Conservation (phyloP, 2,888 invertebrate genomes). For the Drosophila siamana region DNA sequence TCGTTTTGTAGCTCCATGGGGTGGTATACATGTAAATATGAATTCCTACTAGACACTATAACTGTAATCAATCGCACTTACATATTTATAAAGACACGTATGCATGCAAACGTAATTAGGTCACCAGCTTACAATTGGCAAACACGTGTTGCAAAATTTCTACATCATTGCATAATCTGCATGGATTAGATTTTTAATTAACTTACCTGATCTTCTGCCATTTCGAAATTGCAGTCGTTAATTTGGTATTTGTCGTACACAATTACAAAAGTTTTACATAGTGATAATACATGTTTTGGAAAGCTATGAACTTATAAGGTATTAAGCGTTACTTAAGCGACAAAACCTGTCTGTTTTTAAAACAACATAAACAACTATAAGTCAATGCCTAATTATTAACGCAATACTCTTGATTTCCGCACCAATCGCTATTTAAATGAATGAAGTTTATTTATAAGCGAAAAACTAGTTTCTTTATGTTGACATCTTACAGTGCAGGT, state of each 20-base stretch:
- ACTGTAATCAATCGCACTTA: slow-evolving; percentile 23
- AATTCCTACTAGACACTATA: slow-evolving; percentile 17
- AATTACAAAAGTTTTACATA: neutral
- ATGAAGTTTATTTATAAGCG: slow-evolving; percentile 63
- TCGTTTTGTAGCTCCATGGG: slow-evolving; percentile 3
- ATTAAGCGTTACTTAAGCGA: slow-evolving; percentile 4
- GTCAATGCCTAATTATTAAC: slow-evolving; percentile 48
- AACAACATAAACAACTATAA: slow-evolving; percentile 39
- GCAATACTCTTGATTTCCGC: slow-evolving; percentile 69
- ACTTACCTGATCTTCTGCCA: neutral
- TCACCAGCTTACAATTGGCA: slow-evolving; percentile 29
- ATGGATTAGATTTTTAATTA: neutral
- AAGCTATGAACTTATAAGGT: neutral
- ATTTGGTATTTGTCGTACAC: neutral
- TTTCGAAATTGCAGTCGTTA: neutral
- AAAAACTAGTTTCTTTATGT: slow-evolving; percentile 63
- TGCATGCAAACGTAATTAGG: slow-evolving; percentile 10
- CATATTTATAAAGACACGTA: neutral
- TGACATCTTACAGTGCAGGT: slow-evolving; percentile 69
- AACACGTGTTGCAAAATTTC: slow-evolving; percentile 20
- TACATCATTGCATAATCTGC: neutral
- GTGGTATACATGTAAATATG: slow-evolving; percentile 16
- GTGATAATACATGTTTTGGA: neutral
- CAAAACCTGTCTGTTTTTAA: slow-evolving; percentile 42
- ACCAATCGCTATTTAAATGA: slow-evolving; percentile 61